Conservation (phyloP, 2,888 invertebrate genomes). For the Tholera decimalis region DNA sequence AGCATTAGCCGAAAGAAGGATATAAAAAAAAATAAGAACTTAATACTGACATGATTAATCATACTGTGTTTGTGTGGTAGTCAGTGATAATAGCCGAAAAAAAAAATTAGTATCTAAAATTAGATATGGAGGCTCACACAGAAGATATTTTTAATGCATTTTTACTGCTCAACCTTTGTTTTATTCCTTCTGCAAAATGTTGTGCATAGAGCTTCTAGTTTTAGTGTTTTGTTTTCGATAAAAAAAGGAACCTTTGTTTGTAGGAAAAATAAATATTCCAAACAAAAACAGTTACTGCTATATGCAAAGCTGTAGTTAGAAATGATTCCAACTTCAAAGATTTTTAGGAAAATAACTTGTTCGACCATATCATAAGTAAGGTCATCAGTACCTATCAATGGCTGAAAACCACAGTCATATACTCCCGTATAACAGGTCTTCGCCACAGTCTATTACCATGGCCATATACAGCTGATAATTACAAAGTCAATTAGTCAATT, state of each 20-base stretch:
- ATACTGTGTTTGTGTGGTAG: too few species aligned
- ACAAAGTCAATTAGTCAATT: slow-evolving; percentile 50
- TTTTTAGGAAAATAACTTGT: neutral
- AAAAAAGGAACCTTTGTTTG: neutral
- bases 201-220: too few species aligned
- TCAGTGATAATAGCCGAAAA: too few species aligned
- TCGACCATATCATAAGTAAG: neutral
- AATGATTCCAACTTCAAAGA: rapidly evolving
- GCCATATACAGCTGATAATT: slow-evolving; percentile 20
- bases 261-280: too few species aligned
- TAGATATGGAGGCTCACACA: too few species aligned
- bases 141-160: too few species aligned
- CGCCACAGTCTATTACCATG: slow-evolving; percentile 9
- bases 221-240: neutral
- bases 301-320: neutral
- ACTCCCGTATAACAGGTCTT: neutral
- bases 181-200: too few species aligned
- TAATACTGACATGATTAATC: too few species aligned
- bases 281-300: neutral
- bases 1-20: too few species aligned
- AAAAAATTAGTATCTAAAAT: too few species aligned
- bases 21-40: too few species aligned
- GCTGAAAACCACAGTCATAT: neutral
- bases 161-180: too few species aligned
- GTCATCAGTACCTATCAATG: neutral